Evolutionary conservation across 2,113 vertebrate genomes (phyloP), one percentile per base, ranked within the genome.

Genomic region (Raja brachyura): DNA sequence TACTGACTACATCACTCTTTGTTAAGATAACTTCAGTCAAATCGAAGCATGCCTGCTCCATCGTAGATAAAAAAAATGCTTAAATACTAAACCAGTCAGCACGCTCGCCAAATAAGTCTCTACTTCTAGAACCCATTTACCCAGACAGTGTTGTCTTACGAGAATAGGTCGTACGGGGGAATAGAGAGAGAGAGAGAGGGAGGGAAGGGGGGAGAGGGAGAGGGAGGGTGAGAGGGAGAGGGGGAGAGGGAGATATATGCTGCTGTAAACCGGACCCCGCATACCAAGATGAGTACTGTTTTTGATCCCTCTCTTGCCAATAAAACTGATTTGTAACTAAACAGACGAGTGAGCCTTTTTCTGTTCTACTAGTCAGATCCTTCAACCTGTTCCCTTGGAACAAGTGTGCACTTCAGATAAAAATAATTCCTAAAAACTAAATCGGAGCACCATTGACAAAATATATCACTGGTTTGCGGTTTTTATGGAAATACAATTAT

Each of bases 21-120:
- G 61, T 68, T 92, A 92, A 28, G 90, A 68, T 73, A 66, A 92
- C 66, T 48, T 68, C 90, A 73, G 90, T 92, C 90, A 92, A 39
- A 13, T 73, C 28, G 9, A 48, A 73, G 70, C 20, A 92, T 39
- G 90, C 68, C 90, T 70, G 90, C 66, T 25, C 22, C 66, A 70
- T 73, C 13, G 16, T 39, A 48, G 66, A 92, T 92, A 74, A 92
- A 31, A 31, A 3, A 39, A 73, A 22, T 11, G 10, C 86, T 90
- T n/a, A 92, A 92, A 92, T 28, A 68, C 66, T 25, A 20, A 92
- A 92, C 70, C 88, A 92, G 31, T 73, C 88, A 3, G 31, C 20
- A 73, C 5, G 68, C 33, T 92, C 33, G 39, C 31, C 70, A 92
- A 73, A 48, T 31, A 66, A 11, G n/a, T 14, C 3, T 28, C 81